phyloP scores from a whole-genome alignment of 2,888 invertebrate genomes.

The Eueremaeus valkanovi region DNA sequence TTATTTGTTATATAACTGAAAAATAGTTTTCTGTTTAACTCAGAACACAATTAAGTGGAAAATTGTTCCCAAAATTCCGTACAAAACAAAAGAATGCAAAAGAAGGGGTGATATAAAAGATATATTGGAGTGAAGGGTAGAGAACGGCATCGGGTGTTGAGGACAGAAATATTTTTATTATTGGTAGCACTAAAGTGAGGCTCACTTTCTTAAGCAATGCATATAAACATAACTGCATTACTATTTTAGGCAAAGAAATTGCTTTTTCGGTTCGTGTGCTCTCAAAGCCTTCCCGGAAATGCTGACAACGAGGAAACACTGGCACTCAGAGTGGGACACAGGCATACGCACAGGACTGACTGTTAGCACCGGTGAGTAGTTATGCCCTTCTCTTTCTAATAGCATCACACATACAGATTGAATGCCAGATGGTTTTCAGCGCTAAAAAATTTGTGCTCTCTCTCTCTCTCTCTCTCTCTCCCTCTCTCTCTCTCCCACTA shows the following conservation, averaged over 20 bases:
- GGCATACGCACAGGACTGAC: background rate
- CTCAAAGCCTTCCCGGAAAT: background rate
- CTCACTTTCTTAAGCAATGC: background rate
- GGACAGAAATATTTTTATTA: background rate
- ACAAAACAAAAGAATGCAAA: background rate
- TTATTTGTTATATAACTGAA: too few species aligned
- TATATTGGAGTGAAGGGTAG: background rate
- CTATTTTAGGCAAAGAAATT: background rate
- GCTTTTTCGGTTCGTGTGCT: background rate
- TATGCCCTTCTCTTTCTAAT: background rate
- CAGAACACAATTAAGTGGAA: background rate
- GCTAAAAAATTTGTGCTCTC: too few species aligned
- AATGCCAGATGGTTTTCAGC: background rate
- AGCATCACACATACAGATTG: background rate
- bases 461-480: background rate
- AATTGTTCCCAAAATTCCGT: background rate
- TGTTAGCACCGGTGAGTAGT: background rate
- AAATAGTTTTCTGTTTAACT: background rate
- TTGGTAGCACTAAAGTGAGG: too few species aligned
- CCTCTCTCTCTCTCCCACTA: background rate
- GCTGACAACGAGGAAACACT: background rate
- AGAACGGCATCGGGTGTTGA: background rate
- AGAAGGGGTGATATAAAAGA: background rate
- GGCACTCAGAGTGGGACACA: background rate
- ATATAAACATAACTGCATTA: background rate